These are phyloP conservation scores for Hybognathus amarus DNA, from an alignment of 2,797 vertebrate species.

Conservation along the genomic window DNA sequence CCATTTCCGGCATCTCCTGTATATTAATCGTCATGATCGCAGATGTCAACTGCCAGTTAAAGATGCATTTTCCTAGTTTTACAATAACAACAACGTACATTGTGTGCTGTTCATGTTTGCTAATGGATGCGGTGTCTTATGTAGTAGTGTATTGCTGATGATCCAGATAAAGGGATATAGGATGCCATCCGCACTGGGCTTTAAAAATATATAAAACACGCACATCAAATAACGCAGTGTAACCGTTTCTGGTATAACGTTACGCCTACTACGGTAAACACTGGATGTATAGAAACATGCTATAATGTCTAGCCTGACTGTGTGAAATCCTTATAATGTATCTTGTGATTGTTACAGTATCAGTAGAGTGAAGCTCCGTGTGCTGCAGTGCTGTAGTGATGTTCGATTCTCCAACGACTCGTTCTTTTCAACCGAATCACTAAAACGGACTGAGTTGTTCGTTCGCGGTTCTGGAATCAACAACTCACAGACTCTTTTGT, in stretches of 20 bases:
- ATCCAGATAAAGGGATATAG: not conserved
- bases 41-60: constrained; percentile 63
- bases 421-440: constrained; percentile 6
- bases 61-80: constrained; percentile 32
- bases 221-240: not conserved
- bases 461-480: not conserved
- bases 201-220: not conserved
- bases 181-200: constrained; percentile 18
- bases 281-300: not conserved
- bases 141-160: not conserved
- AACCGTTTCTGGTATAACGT: not conserved
- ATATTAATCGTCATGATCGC: constrained; percentile 36
- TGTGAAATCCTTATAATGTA: not conserved
- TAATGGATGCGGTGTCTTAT: not conserved
- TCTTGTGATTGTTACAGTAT: constrained; percentile 3
- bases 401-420: not conserved
- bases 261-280: too few species aligned
- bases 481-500: not conserved
- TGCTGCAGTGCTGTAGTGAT: constrained; percentile 30
- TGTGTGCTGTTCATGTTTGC: not conserved
- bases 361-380: not conserved
- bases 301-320: not conserved
- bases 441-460: not conserved
- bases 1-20: constrained; percentile 57
- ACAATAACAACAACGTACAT: not conserved